phyloP scores from a whole-genome alignment of 2,113 vertebrate species.

The Cynocephalus volans region DNA sequence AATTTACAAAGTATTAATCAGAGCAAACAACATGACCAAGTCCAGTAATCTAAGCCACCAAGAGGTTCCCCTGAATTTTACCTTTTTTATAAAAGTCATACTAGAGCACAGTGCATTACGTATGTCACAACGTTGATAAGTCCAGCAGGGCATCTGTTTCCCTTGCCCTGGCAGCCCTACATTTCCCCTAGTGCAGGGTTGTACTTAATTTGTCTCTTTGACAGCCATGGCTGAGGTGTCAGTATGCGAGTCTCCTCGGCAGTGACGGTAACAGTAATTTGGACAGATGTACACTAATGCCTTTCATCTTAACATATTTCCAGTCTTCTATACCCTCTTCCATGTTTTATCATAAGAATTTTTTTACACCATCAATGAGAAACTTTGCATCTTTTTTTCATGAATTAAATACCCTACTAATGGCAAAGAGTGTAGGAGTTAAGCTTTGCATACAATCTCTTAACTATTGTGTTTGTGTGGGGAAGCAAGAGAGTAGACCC shows the following conservation, averaged over 20 bases:
- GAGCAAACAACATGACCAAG: slow-evolving; percentile 17
- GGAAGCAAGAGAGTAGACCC: rapidly evolving
- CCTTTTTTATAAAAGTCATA: not conserved
- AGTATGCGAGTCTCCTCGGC: not conserved
- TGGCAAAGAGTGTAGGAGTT: not conserved
- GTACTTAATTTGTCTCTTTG: not conserved
- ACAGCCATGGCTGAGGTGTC: not conserved
- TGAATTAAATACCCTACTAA: not conserved
- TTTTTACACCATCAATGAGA: not conserved
- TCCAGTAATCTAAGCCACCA: not conserved
- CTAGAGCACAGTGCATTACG: not conserved
- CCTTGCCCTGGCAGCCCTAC: not conserved
- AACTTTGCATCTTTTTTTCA: not conserved
- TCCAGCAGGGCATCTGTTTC: not conserved
- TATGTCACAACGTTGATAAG: not conserved
- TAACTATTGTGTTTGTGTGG: not conserved
- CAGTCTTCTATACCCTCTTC: not conserved
- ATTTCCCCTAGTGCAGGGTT: not conserved
- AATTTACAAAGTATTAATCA: not conserved
- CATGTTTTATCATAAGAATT: not conserved
- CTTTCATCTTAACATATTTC: not conserved
- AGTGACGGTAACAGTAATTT: not conserved
- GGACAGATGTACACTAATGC: not conserved
- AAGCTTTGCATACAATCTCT: not conserved
- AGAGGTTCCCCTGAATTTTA: not conserved